These are phyloP conservation scores for Lytechinus pictus DNA, from an alignment of 35 echinoderm and acorn worm species.

Conservation along the genomic window DNA sequence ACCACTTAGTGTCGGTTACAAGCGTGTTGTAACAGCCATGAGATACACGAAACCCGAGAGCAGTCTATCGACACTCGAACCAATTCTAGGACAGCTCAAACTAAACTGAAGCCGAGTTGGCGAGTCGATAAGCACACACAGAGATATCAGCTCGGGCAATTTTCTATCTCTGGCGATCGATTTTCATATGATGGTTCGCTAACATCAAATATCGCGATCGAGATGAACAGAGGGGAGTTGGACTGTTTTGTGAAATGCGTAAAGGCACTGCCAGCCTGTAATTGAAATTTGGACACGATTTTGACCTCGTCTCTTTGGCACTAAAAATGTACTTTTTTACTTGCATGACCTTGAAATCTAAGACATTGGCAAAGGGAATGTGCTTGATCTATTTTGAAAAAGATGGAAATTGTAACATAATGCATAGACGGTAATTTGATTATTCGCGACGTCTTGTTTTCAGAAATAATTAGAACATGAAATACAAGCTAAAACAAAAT, in stretches of 20 bases:
- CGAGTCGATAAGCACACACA: constrained; percentile 34
- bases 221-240: neutral
- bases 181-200: constrained; percentile 25
- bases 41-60: constrained; percentile 25
- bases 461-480: neutral
- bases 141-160: neutral
- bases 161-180: constrained; percentile 18
- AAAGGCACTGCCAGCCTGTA: neutral
- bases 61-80: constrained; percentile 3
- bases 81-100: constrained; percentile 12
- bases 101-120: neutral
- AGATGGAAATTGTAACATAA: neutral
- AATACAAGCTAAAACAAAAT: neutral
- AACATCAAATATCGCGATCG: constrained; percentile 29
- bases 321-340: neutral
- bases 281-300: neutral
- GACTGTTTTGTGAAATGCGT: neutral
- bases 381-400: neutral
- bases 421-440: neutral
- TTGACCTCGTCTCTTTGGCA: neutral
- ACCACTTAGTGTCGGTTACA: constrained; percentile 34
- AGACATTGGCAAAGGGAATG: neutral
- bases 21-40: constrained; percentile 40
- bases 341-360: neutral
- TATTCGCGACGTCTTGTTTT: neutral